These are phyloP conservation scores for Dysidea cf. avara DNA, from an alignment of 37 sponge, comb jelly and placozoan genomes.

Conservation along the genomic window DNA sequence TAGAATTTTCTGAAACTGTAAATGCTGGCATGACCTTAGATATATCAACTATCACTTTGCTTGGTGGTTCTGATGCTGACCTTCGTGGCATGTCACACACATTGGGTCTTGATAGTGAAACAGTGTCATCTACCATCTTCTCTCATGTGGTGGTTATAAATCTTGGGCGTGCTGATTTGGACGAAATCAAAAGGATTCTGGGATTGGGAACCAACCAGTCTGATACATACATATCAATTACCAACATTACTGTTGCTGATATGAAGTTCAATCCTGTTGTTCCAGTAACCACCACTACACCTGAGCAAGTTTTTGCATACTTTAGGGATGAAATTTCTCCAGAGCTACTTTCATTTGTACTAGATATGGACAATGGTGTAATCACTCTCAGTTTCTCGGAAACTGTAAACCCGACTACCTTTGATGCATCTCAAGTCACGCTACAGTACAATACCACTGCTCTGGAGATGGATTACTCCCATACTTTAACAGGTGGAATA, in stretches of 20 bases:
- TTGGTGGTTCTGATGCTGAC: slow-evolving; percentile 32
- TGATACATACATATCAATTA: slow-evolving; percentile 63
- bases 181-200: slow-evolving; percentile 64
- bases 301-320: slow-evolving; percentile 50
- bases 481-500: slow-evolving; percentile 50
- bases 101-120: slow-evolving; percentile 19
- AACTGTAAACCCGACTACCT: slow-evolving; percentile 63
- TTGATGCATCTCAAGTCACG: slow-evolving; percentile 63
- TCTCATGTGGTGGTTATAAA: slow-evolving; percentile 52
- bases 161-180: slow-evolving; percentile 66
- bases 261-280: slow-evolving; percentile 66
- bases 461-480: neutral
- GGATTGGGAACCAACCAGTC: slow-evolving; percentile 55
- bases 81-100: slow-evolving; percentile 9
- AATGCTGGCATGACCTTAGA: slow-evolving; percentile 50
- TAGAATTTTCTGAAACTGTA: slow-evolving; percentile 84
- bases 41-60: slow-evolving; percentile 47
- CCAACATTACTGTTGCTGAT: slow-evolving; percentile 48
- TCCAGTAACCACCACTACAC: slow-evolving; percentile 17
- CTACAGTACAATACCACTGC: slow-evolving; percentile 36
- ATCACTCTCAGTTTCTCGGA: slow-evolving; percentile 75
- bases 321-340: slow-evolving; percentile 51
- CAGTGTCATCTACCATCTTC: slow-evolving; percentile 42
- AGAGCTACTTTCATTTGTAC: slow-evolving; percentile 49
- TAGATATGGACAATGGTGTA: slow-evolving; percentile 66